phyloP scores from a whole-genome alignment of 2,888 invertebrate species.

The Synanthedon vespiformis region DNA sequence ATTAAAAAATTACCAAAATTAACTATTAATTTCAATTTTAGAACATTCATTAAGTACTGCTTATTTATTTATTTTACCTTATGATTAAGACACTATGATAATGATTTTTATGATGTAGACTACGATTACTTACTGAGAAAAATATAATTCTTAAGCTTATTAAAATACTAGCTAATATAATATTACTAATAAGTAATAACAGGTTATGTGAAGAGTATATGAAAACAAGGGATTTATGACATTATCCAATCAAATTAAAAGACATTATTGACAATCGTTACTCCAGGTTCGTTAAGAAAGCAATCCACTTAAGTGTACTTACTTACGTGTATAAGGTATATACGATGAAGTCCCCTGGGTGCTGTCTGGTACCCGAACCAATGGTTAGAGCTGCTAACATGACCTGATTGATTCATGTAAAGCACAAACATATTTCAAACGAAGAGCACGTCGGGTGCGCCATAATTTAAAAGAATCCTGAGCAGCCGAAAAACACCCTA shows the following conservation, averaged over 20 bases:
- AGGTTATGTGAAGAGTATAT: no score
- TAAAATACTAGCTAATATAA: no score
- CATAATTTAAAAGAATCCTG: neutral
- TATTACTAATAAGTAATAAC: no score
- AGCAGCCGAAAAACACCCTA: constrained; percentile 1
- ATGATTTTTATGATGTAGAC: no score
- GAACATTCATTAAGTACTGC: no score
- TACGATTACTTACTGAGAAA: no score
- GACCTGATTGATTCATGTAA: constrained; percentile 26
- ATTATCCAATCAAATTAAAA: neutral
- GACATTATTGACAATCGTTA: constrained; percentile 22
- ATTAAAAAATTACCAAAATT: no score
- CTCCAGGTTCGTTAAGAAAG: constrained; percentile 39
- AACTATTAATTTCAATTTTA: no score
- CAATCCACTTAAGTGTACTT: constrained; percentile 53
- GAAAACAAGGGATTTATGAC: neutral
- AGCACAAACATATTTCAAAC: constrained; percentile 28
- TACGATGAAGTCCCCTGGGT: constrained; percentile 42
- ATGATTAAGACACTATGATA: no score
- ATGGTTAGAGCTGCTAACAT: constrained; percentile 16
- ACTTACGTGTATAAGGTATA: constrained; percentile 10
- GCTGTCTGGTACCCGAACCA: constrained; percentile 2
- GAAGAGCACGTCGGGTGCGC: constrained; percentile 32
- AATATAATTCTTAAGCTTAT: no score
- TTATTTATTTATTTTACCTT: no score